Evolutionary conservation across 2,113 vertebrate species (phyloP).

Genomic region (Manacus vitellinus): DNA sequence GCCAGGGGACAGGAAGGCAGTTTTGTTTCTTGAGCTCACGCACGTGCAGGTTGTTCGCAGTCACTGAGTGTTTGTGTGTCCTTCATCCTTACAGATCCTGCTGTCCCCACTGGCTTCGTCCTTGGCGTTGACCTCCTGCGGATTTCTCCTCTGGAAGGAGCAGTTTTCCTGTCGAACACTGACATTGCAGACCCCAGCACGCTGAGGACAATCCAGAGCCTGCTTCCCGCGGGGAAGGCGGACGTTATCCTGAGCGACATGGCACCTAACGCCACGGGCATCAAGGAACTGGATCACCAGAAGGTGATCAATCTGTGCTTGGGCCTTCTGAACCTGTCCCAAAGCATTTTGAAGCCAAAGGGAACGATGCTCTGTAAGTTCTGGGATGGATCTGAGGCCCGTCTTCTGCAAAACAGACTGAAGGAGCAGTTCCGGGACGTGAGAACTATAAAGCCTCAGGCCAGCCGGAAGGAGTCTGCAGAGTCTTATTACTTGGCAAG

Average conservation of each 20-base stretch:
- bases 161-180: constrained; percentile 80
- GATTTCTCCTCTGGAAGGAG: constrained; percentile 85
- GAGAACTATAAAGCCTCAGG: constrained; percentile 84
- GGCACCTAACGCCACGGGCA: constrained; percentile 92
- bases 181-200: constrained; percentile 79
- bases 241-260: constrained; percentile 93
- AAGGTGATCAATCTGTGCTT: constrained; percentile 82
- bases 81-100: constrained; percentile 68
- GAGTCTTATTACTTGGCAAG: constrained; percentile 88
- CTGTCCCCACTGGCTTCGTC: constrained; percentile 79
- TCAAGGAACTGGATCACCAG: constrained; percentile 89
- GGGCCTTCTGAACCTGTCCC: constrained; percentile 79
- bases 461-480: constrained; percentile 89
- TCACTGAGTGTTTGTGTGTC: background rate
- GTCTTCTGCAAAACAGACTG: constrained; percentile 78
- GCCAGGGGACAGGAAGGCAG: background rate
- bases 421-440: constrained; percentile 75
- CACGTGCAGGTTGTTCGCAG: background rate
- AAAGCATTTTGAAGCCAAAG: constrained; percentile 72
- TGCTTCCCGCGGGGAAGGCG: constrained; percentile 80
- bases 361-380: constrained; percentile 90
- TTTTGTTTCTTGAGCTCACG: background rate
- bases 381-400: constrained; percentile 85
- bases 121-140: constrained; percentile 88
- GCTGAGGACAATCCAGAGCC: constrained; percentile 67